These are phyloP conservation scores for Epicauta chinensis DNA, from an alignment of 1,140 invertebrate genomes.

Conservation along the genomic window DNA sequence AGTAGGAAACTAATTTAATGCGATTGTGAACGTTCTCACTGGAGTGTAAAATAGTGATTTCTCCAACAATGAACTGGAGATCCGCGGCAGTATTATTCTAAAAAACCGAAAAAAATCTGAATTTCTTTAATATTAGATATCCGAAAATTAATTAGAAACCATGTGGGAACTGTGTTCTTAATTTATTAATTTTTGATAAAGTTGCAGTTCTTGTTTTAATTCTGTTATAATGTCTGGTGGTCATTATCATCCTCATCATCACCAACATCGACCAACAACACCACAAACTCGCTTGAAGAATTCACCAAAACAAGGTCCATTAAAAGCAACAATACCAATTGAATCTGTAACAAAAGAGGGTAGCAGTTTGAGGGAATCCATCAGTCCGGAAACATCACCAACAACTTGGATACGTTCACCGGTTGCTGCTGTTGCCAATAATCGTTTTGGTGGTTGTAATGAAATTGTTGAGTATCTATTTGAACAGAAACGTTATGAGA, in stretches of 20 bases:
- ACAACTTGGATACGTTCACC: conserved; percentile 58
- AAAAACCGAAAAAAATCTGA: neutral
- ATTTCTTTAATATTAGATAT: neutral
- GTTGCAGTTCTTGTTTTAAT: neutral
- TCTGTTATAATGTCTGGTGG: neutral
- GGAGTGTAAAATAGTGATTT: neutral
- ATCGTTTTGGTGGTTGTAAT: too few relatives aligned
- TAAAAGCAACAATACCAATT: conserved; percentile 65
- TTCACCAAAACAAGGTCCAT: conserved; percentile 54
- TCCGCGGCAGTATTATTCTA: too few relatives aligned
- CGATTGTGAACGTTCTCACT: too few relatives aligned
- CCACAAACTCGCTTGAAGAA: neutral
- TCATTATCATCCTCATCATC: too few relatives aligned
- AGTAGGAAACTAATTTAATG: too few relatives aligned
- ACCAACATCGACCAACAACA: neutral
- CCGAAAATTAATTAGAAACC: too few relatives aligned
- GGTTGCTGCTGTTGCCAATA: conserved; percentile 26
- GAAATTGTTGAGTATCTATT: too few relatives aligned
- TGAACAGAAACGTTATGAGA: too few relatives aligned
- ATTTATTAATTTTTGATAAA: too few relatives aligned
- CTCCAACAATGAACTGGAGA: conserved; percentile 11
- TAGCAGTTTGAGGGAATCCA: conserved; percentile 53
- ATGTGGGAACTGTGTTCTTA: too few relatives aligned
- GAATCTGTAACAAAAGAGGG: conserved; percentile 60
- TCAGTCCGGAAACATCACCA: conserved; percentile 58